Evolutionary conservation across 1,140 invertebrate genomes (phyloP).

Genomic region (Colletes latitarsis): DNA sequence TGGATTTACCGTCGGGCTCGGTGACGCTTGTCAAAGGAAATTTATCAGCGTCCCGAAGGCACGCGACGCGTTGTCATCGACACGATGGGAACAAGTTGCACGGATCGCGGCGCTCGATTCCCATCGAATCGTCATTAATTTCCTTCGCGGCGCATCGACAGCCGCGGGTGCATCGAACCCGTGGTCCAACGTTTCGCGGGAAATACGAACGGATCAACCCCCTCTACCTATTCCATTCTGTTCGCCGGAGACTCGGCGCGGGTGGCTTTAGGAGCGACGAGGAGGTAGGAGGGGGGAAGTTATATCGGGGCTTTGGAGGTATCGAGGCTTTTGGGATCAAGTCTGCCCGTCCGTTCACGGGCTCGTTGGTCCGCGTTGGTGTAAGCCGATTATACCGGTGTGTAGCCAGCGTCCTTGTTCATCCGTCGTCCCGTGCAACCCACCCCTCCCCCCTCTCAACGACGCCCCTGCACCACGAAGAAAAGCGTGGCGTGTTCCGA

Average conservation of each 20-base stretch:
- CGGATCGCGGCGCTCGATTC: background rate
- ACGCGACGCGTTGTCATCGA: background rate
- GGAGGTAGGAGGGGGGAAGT: background rate
- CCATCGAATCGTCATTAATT: conserved; percentile 7
- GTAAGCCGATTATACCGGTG: conserved; percentile 64
- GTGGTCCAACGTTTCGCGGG: conserved; percentile 7
- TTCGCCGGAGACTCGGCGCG: conserved; percentile 8
- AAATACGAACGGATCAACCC: conserved; percentile 39
- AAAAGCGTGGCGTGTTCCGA: conserved; percentile 6
- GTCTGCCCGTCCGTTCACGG: conserved; percentile 62
- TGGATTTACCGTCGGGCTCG: too few species aligned
- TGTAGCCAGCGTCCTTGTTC: conserved; percentile 30
- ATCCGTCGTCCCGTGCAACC: background rate
- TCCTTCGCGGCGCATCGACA: background rate
- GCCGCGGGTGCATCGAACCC: background rate
- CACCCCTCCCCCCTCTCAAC: background rate
- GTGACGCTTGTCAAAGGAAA: too few species aligned
- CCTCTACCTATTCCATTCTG: conserved; percentile 12
- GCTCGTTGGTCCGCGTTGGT: conserved; percentile 61
- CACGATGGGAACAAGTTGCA: background rate
- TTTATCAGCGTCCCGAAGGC: too few species aligned
- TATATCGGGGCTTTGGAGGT: conserved; percentile 58
- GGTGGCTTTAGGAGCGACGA: conserved; percentile 4
- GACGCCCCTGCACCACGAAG: background rate
- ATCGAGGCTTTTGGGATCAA: conserved; percentile 63